Percentiles rank a stretch among this genome's conserved stretches.
phyloP scores from a whole-genome alignment of 2,888 invertebrate species.

The Anagyrus pseudococci region DNA sequence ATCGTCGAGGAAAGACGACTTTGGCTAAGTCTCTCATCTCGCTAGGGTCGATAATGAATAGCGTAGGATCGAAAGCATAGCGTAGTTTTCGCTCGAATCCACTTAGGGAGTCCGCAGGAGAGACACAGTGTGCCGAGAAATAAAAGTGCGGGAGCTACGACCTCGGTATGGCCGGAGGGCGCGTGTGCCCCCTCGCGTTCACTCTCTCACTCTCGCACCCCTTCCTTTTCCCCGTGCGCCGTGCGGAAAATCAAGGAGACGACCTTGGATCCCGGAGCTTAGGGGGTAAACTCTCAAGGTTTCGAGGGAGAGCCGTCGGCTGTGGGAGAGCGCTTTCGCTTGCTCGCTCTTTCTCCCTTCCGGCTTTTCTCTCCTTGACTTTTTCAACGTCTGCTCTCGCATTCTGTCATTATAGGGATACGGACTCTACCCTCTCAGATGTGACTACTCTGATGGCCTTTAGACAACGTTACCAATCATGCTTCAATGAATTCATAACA shows the following conservation, averaged over 20 bases:
- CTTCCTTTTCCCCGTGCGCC: neutral
- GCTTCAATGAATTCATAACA: too few species aligned
- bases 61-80: too few species aligned
- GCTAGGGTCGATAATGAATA: too few species aligned
- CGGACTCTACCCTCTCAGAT: too few species aligned
- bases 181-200: slow-evolving; percentile 16
- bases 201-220: slow-evolving; percentile 1
- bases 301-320: neutral
- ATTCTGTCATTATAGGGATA: too few species aligned
- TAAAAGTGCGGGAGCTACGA: slow-evolving; percentile 9
- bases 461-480: too few species aligned
- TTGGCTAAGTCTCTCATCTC: too few species aligned
- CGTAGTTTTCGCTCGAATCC: neutral
- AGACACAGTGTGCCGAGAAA: neutral
- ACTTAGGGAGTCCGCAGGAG: slow-evolving; percentile 7
- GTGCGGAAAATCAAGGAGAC: slow-evolving; percentile 7
- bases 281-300: neutral
- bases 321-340: neutral
- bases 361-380: too few species aligned
- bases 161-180: slow-evolving; percentile 12
- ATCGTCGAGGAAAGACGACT: too few species aligned
- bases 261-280: slow-evolving; percentile 17
- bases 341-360: neutral
- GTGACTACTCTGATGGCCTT: too few species aligned
- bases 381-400: too few species aligned